These are phyloP conservation scores for Salmo trutta DNA, from an alignment of 2,797 vertebrate species.

Conservation along the genomic window DNA sequence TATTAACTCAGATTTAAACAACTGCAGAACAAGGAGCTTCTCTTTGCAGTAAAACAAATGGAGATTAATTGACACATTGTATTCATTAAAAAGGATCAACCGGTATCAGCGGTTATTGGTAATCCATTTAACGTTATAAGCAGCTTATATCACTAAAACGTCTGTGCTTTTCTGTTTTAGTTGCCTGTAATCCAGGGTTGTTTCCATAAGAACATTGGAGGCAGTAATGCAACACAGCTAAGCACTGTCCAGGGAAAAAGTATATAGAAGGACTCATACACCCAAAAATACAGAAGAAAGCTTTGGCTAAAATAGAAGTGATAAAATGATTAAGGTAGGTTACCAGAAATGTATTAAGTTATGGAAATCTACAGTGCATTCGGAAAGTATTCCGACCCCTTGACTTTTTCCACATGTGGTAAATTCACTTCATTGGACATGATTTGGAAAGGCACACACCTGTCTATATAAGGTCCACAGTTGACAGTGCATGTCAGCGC, in stretches of 20 bases:
- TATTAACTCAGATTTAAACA: conserved; percentile 45
- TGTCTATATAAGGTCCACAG: too few species aligned
- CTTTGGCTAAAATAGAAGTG: not conserved
- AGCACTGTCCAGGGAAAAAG: conserved; percentile 17
- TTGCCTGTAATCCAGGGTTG: conserved; percentile 13
- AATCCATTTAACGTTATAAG: conserved; percentile 25
- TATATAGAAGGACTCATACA: conserved; percentile 9
- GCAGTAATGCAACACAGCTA: not conserved
- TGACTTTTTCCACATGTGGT: too few species aligned
- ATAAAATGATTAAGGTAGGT: not conserved
- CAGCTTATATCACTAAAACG: conserved; percentile 27
- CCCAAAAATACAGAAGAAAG: conserved; percentile 17
- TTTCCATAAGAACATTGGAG: conserved; percentile 29
- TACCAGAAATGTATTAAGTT: not conserved
- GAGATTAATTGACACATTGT: conserved; percentile 26
- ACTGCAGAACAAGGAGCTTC: conserved; percentile 40
- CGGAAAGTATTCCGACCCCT: too few species aligned
- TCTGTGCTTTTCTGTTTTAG: conserved; percentile 23
- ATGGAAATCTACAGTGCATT: not conserved
- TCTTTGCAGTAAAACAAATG: conserved; percentile 10
- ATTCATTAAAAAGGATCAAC: conserved; percentile 19
- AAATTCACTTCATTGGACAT: too few species aligned
- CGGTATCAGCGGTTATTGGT: conserved; percentile 20
- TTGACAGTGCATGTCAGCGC: too few species aligned
- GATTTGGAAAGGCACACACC: too few species aligned